Base-by-base conservation (phyloP, 2,888 invertebrate species). In the Cetonia aurata region DNA sequence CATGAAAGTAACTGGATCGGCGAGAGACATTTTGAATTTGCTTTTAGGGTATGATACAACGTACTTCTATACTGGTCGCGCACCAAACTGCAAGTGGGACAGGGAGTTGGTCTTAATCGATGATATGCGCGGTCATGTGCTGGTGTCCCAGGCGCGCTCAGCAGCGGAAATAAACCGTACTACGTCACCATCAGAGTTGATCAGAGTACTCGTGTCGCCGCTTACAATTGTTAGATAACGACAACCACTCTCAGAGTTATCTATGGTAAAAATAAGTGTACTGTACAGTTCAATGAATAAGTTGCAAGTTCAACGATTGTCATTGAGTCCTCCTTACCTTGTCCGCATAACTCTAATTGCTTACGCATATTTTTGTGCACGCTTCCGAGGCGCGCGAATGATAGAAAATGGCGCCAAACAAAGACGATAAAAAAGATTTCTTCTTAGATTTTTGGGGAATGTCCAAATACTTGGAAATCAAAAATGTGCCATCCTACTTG, bases 1-100 rank as follows among this genome's bases (percentile, higher is more conserved):
- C 77, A 91, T 88, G 84, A 96, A 96, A 83, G 92, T 90, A 85
- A 93, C 88, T 82, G 94, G 94, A 90, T 96, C 96, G 33, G 46
- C 56, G 56, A 73, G 71, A 69, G 74, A 74, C 76, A 76, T 76
- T 70, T 74, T 76, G 68, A 37, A 13, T 67, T 37, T 66, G 72
- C 48, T 41, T 52, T 17, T 70, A 72, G 75, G 76, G 75, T 74
- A 76, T 73, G 74, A 70, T 75, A 73, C 72, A 67, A 68, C 46
- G 37, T 74, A 69, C 70, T 74, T 76, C 82, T 83, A 80, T 81
- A 83, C 85, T 83, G 85, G 83, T 83, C 87, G 86, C 87, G 86
- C 87, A 87, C 87, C 84, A 84, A 84, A 87, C 87, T 83, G 83
- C 81, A 81, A 83, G 86, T 87, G 86, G 85, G 84, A 83, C 84